These are phyloP conservation scores for Ctenodactylus gundi DNA, from an alignment of 2,113 vertebrate species.

Conservation along the genomic window DNA sequence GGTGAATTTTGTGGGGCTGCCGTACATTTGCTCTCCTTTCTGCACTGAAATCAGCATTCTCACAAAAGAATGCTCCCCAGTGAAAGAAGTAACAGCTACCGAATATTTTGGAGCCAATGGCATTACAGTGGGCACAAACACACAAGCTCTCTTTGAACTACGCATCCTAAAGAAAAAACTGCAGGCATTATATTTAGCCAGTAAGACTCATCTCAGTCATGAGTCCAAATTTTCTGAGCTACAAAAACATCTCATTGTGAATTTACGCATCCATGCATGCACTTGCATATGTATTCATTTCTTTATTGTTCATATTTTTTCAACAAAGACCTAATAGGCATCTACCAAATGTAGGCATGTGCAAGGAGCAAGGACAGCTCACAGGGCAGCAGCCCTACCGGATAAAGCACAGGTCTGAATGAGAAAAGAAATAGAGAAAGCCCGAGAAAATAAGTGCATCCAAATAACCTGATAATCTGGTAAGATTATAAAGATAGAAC, in stretches of 20 bases:
- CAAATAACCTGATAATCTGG: too few relatives aligned
- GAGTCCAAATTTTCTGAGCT: neutral
- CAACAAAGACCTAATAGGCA: neutral
- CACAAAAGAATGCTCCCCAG: neutral
- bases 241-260: neutral
- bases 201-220: neutral
- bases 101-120: neutral
- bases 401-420: neutral
- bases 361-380: neutral
- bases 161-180: neutral
- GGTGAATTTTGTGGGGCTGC: neutral
- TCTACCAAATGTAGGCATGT: neutral
- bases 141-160: neutral
- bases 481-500: neutral
- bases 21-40: neutral
- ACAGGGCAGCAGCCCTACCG: neutral
- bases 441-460: neutral
- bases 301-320: neutral
- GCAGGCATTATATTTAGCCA: neutral
- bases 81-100: neutral
- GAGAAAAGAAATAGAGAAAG: neutral
- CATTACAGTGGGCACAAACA: neutral
- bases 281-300: neutral
- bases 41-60: neutral
- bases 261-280: neutral